Evolutionary conservation across 2,113 vertebrate species (phyloP).

Genomic region (Galbula dea): DNA sequence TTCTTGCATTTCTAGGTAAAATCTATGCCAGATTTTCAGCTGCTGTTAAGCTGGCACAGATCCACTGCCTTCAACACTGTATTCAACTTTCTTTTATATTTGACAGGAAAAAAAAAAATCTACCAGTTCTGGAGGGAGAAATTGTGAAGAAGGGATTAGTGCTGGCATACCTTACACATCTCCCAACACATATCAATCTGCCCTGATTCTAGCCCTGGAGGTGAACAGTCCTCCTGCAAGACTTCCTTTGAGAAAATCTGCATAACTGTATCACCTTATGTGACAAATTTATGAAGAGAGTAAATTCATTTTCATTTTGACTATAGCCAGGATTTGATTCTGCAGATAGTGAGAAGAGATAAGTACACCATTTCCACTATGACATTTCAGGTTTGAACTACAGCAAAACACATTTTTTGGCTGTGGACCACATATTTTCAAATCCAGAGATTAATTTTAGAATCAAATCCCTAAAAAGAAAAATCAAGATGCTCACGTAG

Average conservation of each 20-base stretch:
- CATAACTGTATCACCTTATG: neutral
- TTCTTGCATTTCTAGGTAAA: neutral
- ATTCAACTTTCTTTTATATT: neutral
- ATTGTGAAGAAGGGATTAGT: neutral
- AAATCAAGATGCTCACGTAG: neutral
- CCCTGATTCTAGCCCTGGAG: neutral
- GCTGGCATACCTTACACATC: neutral
- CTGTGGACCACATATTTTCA: neutral
- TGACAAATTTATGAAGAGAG: neutral
- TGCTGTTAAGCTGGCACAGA: neutral
- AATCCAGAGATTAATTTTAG: conserved; percentile 6
- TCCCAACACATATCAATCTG: neutral
- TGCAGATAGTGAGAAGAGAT: neutral
- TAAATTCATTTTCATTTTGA: neutral
- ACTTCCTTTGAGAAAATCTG: neutral
- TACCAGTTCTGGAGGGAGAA: neutral
- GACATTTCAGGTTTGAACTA: neutral
- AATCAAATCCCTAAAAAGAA: neutral
- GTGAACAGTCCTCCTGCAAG: neutral
- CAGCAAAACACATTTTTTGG: neutral
- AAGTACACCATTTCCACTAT: neutral
- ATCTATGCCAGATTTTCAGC: neutral
- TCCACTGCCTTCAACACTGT: neutral
- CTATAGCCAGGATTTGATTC: neutral
- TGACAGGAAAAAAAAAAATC: neutral